Percentiles rank a stretch among this genome's conserved stretches.
Evolutionary conservation across 2,888 invertebrate genomes (phyloP).

Genomic region (Eristalis pertinax): DNA sequence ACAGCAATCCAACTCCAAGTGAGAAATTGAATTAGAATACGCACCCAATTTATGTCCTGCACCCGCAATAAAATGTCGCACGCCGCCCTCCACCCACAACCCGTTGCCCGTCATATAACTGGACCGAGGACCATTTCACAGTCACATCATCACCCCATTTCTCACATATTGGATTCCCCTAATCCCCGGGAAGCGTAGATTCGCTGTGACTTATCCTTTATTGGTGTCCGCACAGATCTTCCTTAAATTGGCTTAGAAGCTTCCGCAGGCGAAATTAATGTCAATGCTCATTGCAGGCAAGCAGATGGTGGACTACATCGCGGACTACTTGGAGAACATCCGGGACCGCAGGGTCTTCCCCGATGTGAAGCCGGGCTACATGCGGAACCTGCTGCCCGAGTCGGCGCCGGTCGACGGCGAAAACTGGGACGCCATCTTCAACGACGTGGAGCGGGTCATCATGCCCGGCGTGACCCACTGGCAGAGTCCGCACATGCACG

Average conservation of each 20-base stretch:
- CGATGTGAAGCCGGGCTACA: constrained; percentile 96
- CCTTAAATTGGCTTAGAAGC: constrained; percentile 33
- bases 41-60: background rate
- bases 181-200: constrained; percentile 36
- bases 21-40: background rate
- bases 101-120: background rate
- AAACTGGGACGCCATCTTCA: constrained; percentile 94
- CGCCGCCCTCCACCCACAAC: no score
- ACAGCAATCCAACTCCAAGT: background rate
- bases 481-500: constrained; percentile 99
- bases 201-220: constrained; percentile 52
- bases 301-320: constrained; percentile 99
- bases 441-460: constrained; percentile 95
- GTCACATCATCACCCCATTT: background rate
- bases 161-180: constrained; percentile 46
- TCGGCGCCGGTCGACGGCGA: constrained; percentile 94
- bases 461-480: constrained; percentile 94
- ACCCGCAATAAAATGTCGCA: background rate
- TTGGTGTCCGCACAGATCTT: constrained; percentile 18
- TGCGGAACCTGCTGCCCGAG: constrained; percentile 91
- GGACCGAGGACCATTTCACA: background rate
- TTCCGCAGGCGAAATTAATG: background rate
- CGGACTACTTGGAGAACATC: constrained; percentile 96
- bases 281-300: constrained; percentile 86
- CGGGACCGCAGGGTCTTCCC: constrained; percentile 95